These are phyloP conservation scores for Sarcophaga caerulescens DNA, from an alignment of 2,888 invertebrate genomes.

Conservation along the genomic window DNA sequence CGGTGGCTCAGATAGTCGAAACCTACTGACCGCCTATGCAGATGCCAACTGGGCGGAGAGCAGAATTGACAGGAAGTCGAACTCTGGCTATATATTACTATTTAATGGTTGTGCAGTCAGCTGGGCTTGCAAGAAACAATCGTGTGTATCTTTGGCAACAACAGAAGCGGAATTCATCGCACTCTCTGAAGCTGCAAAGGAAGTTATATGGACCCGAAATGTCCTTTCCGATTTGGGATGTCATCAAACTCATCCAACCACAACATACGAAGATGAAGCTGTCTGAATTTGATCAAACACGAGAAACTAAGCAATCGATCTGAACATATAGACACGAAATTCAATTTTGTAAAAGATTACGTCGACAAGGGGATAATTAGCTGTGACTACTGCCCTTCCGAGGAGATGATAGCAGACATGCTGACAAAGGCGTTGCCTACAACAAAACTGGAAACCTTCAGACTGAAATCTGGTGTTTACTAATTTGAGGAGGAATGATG, in stretches of 20 bases:
- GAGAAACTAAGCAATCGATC: slow-evolving; percentile 32
- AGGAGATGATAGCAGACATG: slow-evolving; percentile 46
- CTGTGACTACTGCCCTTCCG: slow-evolving; percentile 37
- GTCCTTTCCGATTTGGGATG: no score
- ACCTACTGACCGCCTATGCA: slow-evolving; percentile 3
- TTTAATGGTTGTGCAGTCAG: no score
- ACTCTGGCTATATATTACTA: no score
- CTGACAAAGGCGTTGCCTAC: slow-evolving; percentile 25
- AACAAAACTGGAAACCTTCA: no score
- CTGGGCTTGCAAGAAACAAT: slow-evolving; percentile 37
- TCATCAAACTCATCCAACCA: not conserved
- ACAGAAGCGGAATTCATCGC: slow-evolving; percentile 47
- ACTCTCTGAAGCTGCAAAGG: slow-evolving; percentile 37
- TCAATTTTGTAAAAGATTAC: slow-evolving; percentile 46
- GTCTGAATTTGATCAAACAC: slow-evolving; percentile 30
- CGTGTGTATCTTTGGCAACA: slow-evolving; percentile 37
- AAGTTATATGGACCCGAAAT: not conserved
- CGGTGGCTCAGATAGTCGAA: not conserved
- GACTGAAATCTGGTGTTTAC: slow-evolving; percentile 1
- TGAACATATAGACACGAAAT: slow-evolving; percentile 41
- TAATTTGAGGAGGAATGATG: not conserved
- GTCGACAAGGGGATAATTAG: slow-evolving; percentile 19
- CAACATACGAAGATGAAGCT: slow-evolving; percentile 39
- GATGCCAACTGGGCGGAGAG: not conserved
- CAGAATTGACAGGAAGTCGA: no score